Evolutionary conservation across 1,140 invertebrate genomes (phyloP), one percentile per base, ranked within the genome.

Genomic region (Pinna nobilis): DNA sequence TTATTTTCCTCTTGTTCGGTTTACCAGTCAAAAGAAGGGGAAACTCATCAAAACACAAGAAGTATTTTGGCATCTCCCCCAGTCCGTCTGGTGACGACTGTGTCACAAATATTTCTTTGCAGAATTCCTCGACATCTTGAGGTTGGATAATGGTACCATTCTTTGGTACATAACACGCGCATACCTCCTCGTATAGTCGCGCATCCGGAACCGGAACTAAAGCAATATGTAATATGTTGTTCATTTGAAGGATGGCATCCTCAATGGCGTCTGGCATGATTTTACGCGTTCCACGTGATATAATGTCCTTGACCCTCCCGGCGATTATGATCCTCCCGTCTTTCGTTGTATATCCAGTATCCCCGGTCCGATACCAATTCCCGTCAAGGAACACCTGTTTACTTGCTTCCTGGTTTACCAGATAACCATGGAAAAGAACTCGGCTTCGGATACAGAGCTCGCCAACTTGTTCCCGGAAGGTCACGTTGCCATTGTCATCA

Each of bases 281-380:
- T 37, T 69, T 69, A 3, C 66, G 35, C 23, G 51, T 57, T 18
- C 66, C 66, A 4, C 66, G 51, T 3, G 70, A 60, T n/a, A 78
- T 75, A 11, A 72, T 64, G 50, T 75, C 47, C 5, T 68, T 68
- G 30, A 66, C 69, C 41, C 79, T 50, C 23, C 79, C 79, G 7
- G 60, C 18, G 20, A 78, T 67, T 35, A 76, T 51, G 35, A 78
- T 9, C 9, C 67, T 67, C 2, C 63, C 67, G n/a, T 76, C 28
- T 6, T 68, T 35, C 3, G 57, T 72, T 18, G 74, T 67, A 9
- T 39, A 53, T 2, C 70, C 76, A 1, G 64, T 33, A 37, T 81
- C 79, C 7, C 73, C 79, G 1, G 74, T 78, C 53, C 61, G 64
- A 37, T 50, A 81, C 79, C 79, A 81, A 9, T 65, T 61, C 13